phyloP scores from a whole-genome alignment of 2,888 invertebrate genomes.

The Rhodophaea formosa region DNA sequence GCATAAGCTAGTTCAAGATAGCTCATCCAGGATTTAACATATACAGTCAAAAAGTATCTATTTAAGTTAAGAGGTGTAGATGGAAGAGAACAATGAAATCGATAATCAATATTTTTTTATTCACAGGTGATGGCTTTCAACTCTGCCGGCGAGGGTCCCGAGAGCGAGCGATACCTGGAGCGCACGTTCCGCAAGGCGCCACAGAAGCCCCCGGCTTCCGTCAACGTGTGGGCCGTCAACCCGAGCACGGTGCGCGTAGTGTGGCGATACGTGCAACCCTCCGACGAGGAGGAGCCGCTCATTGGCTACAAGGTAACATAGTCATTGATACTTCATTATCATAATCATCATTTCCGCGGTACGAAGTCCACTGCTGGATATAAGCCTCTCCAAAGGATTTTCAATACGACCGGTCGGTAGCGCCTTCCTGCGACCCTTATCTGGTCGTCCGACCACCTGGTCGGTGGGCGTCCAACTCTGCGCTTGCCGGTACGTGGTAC shows the following conservation, averaged over 20 bases:
- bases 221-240: conserved; percentile 90
- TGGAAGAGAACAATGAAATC: not conserved
- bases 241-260: conserved; percentile 93
- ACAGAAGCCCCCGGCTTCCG: conserved; percentile 96
- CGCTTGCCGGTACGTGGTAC: no score
- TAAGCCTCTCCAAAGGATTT: no score
- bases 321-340: conserved; percentile 19
- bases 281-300: conserved; percentile 94
- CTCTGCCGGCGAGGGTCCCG: conserved; percentile 96
- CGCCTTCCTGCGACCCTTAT: no score
- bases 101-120: not conserved
- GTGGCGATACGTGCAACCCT: conserved; percentile 96
- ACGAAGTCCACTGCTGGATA: no score
- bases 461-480: no score
- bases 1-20: no score
- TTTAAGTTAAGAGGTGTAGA: no score
- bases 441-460: no score
- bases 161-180: conserved; percentile 93
- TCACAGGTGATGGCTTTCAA: conserved; percentile 93
- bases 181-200: conserved; percentile 95
- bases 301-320: conserved; percentile 91
- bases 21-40: no score
- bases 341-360: no score
- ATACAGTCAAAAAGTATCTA: no score
- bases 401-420: no score